Conservation (phyloP, 2,113 vertebrate genomes). For the Heterotis niloticus region DNA sequence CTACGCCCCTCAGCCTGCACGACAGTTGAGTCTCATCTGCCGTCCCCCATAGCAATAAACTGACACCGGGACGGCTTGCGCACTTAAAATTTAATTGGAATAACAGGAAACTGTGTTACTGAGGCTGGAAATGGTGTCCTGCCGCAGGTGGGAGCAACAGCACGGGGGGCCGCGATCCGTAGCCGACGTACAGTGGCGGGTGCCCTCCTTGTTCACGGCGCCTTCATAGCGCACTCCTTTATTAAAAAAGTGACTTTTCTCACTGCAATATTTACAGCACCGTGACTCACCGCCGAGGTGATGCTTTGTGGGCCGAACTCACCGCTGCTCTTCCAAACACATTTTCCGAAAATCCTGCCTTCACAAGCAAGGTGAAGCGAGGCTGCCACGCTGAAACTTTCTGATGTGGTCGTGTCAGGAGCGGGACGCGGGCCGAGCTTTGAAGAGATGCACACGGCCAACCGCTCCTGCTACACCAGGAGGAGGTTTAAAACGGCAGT, state of each 20-base stretch:
- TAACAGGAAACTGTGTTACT: not conserved
- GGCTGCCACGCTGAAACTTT: not conserved
- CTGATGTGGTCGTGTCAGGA: not conserved
- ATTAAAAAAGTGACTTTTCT: not conserved
- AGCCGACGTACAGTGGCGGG: no score
- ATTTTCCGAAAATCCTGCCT: not conserved
- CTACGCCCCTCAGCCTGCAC: not conserved
- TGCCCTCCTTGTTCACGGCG: conserved; percentile 2
- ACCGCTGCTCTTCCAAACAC: not conserved
- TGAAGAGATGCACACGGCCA: not conserved
- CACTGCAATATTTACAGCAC: not conserved
- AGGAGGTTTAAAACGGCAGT: not conserved
- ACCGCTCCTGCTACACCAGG: not conserved
- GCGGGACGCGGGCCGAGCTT: not conserved
- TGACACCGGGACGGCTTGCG: not conserved
- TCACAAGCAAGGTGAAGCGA: not conserved
- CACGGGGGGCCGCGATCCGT: not conserved
- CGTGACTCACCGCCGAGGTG: not conserved
- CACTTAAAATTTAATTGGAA: conserved; percentile 13
- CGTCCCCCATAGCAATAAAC: not conserved
- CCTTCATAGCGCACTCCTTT: no score
- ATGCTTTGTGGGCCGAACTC: no score
- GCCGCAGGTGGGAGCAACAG: not conserved
- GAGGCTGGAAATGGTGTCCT: conserved; percentile 4
- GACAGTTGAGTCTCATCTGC: not conserved